Conservation (phyloP, 2,888 invertebrate species). For the Hermaeophaga mercurialis region DNA sequence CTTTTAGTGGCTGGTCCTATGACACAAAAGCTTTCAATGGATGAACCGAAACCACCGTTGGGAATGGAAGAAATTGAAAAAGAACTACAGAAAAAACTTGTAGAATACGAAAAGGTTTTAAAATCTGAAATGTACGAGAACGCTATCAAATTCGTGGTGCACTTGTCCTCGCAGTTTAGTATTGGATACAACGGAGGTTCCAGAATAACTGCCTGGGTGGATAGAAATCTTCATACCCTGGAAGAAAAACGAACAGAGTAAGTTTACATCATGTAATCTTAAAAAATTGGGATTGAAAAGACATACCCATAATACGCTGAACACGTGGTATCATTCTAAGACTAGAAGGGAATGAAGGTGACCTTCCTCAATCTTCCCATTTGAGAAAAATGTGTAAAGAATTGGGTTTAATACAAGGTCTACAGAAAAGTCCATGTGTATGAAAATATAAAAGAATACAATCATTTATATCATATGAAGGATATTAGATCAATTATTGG, state of each 20-base stretch:
- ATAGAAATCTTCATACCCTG: slow-evolving; percentile 66
- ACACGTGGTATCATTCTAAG: no score
- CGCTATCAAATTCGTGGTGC: slow-evolving; percentile 64
- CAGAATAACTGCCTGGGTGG: slow-evolving; percentile 65
- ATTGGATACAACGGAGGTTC: slow-evolving; percentile 64
- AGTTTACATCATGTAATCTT: no score
- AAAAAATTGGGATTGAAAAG: no score
- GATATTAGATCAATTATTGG: no score
- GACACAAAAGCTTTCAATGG: neutral
- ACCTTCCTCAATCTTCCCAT: no score
- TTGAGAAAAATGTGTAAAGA: no score
- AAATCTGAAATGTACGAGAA: slow-evolving; percentile 47
- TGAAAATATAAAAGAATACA: no score
- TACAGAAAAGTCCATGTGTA: no score
- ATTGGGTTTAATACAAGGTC: no score
- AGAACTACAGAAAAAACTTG: slow-evolving; percentile 42
- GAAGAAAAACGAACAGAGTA: slow-evolving; percentile 66
- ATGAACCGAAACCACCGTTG: slow-evolving; percentile 28
- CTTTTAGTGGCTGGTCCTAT: slow-evolving; percentile 15
- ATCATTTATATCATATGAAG: no score
- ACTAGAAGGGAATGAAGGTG: no score
- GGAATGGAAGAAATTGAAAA: slow-evolving; percentile 35
- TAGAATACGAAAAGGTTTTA: slow-evolving; percentile 43
- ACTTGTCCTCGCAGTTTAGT: slow-evolving; percentile 65
- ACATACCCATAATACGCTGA: no score